Evolutionary conservation across 2,113 vertebrate species (phyloP).

Genomic region (Pluvianellus socialis): DNA sequence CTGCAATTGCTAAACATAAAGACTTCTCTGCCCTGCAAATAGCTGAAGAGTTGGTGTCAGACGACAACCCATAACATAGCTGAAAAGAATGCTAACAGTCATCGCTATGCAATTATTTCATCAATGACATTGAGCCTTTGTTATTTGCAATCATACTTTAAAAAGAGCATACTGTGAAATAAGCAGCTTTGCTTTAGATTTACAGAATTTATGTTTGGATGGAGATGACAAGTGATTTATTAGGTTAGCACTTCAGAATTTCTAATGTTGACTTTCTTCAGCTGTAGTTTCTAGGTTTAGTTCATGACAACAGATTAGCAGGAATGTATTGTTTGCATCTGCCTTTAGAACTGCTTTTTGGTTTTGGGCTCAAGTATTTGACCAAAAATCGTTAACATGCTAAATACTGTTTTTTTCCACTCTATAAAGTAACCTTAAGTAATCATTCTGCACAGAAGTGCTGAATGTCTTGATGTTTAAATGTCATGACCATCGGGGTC

Average conservation of each 20-base stretch:
- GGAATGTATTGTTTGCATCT: background rate
- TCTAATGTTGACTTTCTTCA: background rate
- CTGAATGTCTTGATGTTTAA: background rate
- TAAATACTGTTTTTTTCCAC: background rate
- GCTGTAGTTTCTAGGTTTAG: background rate
- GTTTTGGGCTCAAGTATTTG: background rate
- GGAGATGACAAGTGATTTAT: background rate
- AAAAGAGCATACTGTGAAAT: background rate
- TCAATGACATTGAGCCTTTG: background rate
- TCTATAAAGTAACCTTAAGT: background rate
- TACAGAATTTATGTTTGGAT: background rate
- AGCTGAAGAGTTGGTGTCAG: background rate
- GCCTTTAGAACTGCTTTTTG: background rate
- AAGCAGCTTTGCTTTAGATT: background rate
- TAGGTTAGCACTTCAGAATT: background rate
- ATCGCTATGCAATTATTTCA: background rate
- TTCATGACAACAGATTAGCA: background rate
- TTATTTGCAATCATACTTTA: background rate
- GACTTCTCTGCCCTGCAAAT: background rate
- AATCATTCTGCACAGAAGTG: background rate
- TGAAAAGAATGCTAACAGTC: background rate
- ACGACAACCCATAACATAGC: background rate
- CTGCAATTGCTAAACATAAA: background rate
- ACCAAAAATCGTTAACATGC: background rate
- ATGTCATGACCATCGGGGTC: background rate